Conservation (phyloP, 2,888 invertebrate species). For the Prosopocoilus inquinatus region DNA sequence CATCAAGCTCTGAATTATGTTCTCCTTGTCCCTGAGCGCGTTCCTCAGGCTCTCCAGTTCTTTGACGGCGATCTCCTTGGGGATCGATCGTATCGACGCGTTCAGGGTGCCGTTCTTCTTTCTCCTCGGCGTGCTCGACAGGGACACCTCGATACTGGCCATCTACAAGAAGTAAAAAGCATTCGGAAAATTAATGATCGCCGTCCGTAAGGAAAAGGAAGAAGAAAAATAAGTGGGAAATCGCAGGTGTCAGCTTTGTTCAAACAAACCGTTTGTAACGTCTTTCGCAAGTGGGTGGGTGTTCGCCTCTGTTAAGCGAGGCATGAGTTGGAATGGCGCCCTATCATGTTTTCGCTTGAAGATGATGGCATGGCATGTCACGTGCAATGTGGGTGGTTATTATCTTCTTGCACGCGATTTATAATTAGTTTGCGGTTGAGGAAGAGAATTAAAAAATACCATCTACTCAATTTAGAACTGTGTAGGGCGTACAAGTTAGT, state of each 20-base stretch:
- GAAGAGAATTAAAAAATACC: no score
- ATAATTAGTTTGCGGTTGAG: neutral
- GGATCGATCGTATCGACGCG: constrained; percentile 40
- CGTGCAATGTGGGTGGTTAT: neutral
- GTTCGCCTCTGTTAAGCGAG: no score
- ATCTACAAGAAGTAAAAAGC: constrained; percentile 55
- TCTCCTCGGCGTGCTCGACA: constrained; percentile 63
- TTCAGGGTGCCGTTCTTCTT: constrained; percentile 49
- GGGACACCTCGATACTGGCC: constrained; percentile 81
- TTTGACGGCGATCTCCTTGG: constrained; percentile 51
- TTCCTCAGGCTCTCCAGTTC: constrained; percentile 69
- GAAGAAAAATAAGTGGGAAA: no score
- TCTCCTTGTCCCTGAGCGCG: constrained; percentile 76
- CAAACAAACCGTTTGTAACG: no score
- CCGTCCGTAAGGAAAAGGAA: no score
- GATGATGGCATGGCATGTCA: constrained; percentile 5
- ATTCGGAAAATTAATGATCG: no score
- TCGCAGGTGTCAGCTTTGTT: no score
- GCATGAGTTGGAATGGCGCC: no score
- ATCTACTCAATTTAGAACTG: no score
- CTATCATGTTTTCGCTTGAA: neutral
- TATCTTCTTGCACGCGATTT: neutral
- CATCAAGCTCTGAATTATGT: constrained; percentile 75
- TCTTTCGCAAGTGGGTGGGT: no score
- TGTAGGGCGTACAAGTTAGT: no score